Evolutionary conservation across 2,797 vertebrate species (phyloP), one percentile per base, ranked within the genome.

Genomic region (Dermochelys coriacea): DNA sequence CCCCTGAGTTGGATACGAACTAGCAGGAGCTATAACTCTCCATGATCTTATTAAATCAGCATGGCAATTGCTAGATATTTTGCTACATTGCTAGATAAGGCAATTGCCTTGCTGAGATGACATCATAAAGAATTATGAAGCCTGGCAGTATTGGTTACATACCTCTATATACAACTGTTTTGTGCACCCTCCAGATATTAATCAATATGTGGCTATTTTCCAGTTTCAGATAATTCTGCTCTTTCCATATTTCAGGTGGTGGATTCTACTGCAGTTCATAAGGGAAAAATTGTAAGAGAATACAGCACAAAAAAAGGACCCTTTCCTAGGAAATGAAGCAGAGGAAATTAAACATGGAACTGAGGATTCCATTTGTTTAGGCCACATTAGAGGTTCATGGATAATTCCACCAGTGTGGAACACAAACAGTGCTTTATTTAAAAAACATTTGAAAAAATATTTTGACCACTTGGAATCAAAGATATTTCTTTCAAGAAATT

Each of bases 161-260:
- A 87, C 21, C n/a, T 51, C 74, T 87, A 55, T 64, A 68, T 80
- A 57, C 15, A 93, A 45, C 84, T 84, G 64, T 54, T n/a, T 87
- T 23, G 81, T 77, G 49, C 57, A 91, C 79, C 82, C 82, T 49
- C 34, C 90, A 84, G 31, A 79, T 93, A 92, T 96, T 87, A 97
- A 96, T 97, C 88, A 97, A 91, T 61, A 49, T 47, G 34, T 55
- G 94, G 59, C 47, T 91, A 88, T 82, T 90, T 96, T 96, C 64
- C 90, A 89, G 80, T 68, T 55, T 96, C 78, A 84, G 71, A 23
- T 45, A n/a, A 84, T 86, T 89, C 52, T 81, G 57, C 86, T 87
- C 87, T 95, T 96, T 94, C 75, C 80, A 91, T n/a, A 57, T 91
- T 86, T 59, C 82, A 80, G 49, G 71, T 49, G 37, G 59, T 10